Base-by-base conservation (phyloP, 2,888 invertebrate genomes). In the Melieria crassipennis region DNA sequence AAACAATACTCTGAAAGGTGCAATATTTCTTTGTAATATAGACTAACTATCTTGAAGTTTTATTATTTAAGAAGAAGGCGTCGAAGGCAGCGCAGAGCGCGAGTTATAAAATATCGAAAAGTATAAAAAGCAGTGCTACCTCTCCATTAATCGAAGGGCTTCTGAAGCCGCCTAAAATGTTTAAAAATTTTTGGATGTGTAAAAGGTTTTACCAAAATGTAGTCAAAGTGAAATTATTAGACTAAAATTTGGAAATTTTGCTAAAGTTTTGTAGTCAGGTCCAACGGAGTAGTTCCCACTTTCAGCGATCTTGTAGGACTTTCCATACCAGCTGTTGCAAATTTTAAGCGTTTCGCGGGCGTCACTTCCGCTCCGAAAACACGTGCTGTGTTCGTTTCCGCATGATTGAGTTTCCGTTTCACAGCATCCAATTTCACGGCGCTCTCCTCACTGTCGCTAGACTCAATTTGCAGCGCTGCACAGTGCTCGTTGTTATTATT, bases 201-300 rank as follows among this genome's bases (percentile, higher is more conserved):
- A 3, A 30, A 30, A 30, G 0, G 30, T 30, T 30, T 2, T 30
- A 30, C 30, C 30, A 30, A 30, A 30, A 3, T 11, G 11, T 50
- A 50, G 50, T 50, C 50, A 50, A 50, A 60, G 30, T 60, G 9
- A 60, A 43, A 10, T 42, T 60, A 11, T 43, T 60, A 60, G n/a
- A 42, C 7, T 9, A 56, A 55, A 52, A n/a, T 42, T 7, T 9
- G 13, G 52, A 13, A 45, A n/a, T 9, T 42, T 42, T n/a, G 60
- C 77, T 77, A 92, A 83, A 92, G 91, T 88, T 91, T 92, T 80
- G 92, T 92, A 75, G 92, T 92, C 79, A 92, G 88, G 71, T 86
- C 86, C 62, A 86, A 74, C 6, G 85, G 84, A 47, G 85, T 82
- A 42, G 83, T 81, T 70, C 81, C 71, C 11, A 13, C 52, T 52